Base-by-base conservation (phyloP, 2,113 vertebrate genomes). In the Lophura nycthemera region DNA sequence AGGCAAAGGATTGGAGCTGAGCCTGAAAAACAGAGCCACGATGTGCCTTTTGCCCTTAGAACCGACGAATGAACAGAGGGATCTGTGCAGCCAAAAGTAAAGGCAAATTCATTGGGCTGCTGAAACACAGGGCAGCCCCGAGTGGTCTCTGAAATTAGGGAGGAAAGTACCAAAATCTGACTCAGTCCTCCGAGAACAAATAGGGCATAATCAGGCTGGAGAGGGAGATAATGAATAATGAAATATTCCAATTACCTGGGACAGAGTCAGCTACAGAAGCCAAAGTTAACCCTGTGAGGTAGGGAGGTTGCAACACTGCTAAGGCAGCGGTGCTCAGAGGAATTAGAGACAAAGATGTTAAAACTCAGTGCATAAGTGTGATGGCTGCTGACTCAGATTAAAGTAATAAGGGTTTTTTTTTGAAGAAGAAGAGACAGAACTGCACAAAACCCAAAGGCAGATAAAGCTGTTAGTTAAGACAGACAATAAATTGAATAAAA, bases 341-440 rank as follows among this genome's bases (percentile, higher is more conserved):
- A 12, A 6, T 13, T 14, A 22, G 43, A 42, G 4, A 4, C 3
- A 42, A 34, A 71, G 4, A n/a, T 36, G 63, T 34, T 67, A 32
- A 16, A 19, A 54, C 2, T 2, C 15, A 45, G 1, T 5, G 15
- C 43, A 13, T 16, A 13, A 9, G 15, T 1, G 38, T 9, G 17
- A 21, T 2, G 10, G 15, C 25, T 20, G 64, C 82, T 10, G 2
- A 10, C 4, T 21, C 7, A 4, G 2, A 24, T 15, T 48, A 36
- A 73, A 61, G 36, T 34, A 34, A 34, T 60, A 34, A 22, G n/a
- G 56, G 32, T 40, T 11, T 34, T 34, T 34, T 34, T 60, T 25
- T 10, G n/a, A n/a, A n/a, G 15, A 40, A 11, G 77, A 19, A 14
- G n/a, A 34, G 19, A 24, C 3, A 2, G 74, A 65, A 36, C 21